Base-by-base conservation (phyloP, 2,113 vertebrate genomes). In the Cinclus mexicanus region DNA sequence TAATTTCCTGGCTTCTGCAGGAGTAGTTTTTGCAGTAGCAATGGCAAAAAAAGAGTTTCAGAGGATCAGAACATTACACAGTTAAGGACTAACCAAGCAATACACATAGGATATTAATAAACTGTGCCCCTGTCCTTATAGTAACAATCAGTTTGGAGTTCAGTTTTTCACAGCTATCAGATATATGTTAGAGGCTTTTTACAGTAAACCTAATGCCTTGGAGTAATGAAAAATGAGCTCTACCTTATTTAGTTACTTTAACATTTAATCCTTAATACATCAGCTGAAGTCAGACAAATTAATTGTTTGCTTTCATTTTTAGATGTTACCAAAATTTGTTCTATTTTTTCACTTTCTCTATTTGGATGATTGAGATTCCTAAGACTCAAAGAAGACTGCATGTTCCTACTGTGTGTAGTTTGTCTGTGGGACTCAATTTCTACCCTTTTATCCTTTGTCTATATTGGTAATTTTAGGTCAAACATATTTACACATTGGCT, bases 101-200 rank as follows among this genome's bases (percentile, higher is more conserved):
- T 59, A 7, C 15, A 61, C 0, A 0, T 20, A 37, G 1, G 3
- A 42, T 13, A 61, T 14, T 49, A 81, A 65, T 65, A 61, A 77
- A 81, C 55, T 60, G 14, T 70, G 15, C 15, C 25, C 10, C 15
- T 33, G 18, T 31, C 39, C 15, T 68, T 64, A 42, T 2, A 55
- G 6, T 11, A 75, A 52, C 14, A 53, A 11, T 26, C 24, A 70
- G 5, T 47, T 69, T 77, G 5, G 5, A 83, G 46, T 56, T 67
- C 14, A 37, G 0, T 60, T 69, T 90, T 80, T 85, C 10, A 4
- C 26, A 47, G 14, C n/a, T n/a, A 3, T 23, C 35, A 49, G 13
- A 16, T 15, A 53, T 20, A n/a, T 2, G 3, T 71, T 33, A n/a
- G 55, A 87, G 12, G 13, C 0, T 76, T 83, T 90, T 44, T n/a